Base-by-base conservation (phyloP, 2,888 invertebrate genomes). In the Drosophila vallismaia region DNA sequence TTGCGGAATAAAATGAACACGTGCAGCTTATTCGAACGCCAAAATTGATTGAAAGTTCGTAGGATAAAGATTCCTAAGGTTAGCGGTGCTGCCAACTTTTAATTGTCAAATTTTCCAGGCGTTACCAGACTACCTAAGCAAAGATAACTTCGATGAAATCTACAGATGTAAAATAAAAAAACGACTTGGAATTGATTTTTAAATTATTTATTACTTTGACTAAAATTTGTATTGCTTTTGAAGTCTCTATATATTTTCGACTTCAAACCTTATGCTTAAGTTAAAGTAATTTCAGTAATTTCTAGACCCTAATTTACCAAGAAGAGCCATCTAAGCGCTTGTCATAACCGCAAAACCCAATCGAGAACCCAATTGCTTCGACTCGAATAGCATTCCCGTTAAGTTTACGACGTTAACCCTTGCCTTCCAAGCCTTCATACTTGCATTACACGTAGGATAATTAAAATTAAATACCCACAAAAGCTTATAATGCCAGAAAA, bases 391-490 rank as follows among this genome's bases (percentile, higher is more conserved):
- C 76, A 69, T 52, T 64, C 31, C 59, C 54, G 52, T 44, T 33
- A 29, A 46, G 28, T 14, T 44, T 44, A 19, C 19, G 19, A 19
- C 19, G 19, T 19, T 19, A 19, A 19, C 19, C 19, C 19, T 19
- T 19, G 19, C 19, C 19, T 2, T 0, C 19, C 19, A 2, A 38
- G 36, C 28, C 46, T 46, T 55, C n/a, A n/a, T n/a, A 44, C 42
- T 9, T 28, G 10, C 31, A 3, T n/a, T 42, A 54, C 62, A 60
- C 40, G 50, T 14, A 40, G 26, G 67, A 75, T 81, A 75, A 87
- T 85, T 87, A 81, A 85, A 87, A 77, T 85, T 71, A 74, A 79
- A 74, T 66, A 59, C 67, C 79, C 76, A 69, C 73, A 74, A 75
- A 70, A 60, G 70, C 63, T 50, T 64, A 71, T 71, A 83, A 71